Evolutionary conservation across 2,888 invertebrate genomes (phyloP).

Genomic region (Drosophila paranaensis): DNA sequence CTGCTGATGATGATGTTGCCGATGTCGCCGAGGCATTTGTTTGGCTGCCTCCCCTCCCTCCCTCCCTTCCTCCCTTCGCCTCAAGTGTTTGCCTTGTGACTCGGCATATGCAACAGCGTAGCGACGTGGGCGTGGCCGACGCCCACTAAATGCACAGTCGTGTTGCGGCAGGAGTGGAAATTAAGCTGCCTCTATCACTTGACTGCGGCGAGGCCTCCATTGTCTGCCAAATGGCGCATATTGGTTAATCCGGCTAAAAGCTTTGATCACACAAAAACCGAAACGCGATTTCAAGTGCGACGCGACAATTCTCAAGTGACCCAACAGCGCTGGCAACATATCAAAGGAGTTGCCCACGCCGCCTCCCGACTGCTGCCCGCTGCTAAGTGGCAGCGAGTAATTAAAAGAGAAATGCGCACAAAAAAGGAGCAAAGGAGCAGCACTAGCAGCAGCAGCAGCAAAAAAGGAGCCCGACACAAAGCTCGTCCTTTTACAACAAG

Average conservation of each 20-base stretch:
- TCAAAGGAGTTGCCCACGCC: constrained; percentile 57
- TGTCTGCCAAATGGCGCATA: constrained; percentile 58
- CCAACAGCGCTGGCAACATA: constrained; percentile 42
- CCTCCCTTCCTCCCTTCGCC: constrained; percentile 1
- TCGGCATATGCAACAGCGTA: constrained; percentile 56
- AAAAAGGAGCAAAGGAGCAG: constrained; percentile 52
- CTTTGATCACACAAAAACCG: constrained; percentile 61
- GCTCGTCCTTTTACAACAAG: constrained; percentile 21
- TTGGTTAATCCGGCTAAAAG: constrained; percentile 79
- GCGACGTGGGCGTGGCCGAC: constrained; percentile 34
- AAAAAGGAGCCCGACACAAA: constrained; percentile 48
- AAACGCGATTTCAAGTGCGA: constrained; percentile 54
- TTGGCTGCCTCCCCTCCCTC: constrained; percentile 8
- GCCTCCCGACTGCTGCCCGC: constrained; percentile 15
- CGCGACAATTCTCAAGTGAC: constrained; percentile 68
- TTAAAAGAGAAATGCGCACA: constrained; percentile 73
- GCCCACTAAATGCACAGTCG: constrained; percentile 77
- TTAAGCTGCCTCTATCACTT: constrained; percentile 41
- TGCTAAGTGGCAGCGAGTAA: constrained; percentile 73
- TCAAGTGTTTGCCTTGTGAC: constrained; percentile 72
- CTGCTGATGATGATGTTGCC: constrained; percentile 48
- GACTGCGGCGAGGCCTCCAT: constrained; percentile 51
- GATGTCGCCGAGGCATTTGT: constrained; percentile 49
- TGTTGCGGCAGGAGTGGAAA: constrained; percentile 44
- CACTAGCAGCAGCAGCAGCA: not conserved